Conservation (phyloP, 2,797 vertebrate genomes). For the Pantherophis alleghaniensis region DNA sequence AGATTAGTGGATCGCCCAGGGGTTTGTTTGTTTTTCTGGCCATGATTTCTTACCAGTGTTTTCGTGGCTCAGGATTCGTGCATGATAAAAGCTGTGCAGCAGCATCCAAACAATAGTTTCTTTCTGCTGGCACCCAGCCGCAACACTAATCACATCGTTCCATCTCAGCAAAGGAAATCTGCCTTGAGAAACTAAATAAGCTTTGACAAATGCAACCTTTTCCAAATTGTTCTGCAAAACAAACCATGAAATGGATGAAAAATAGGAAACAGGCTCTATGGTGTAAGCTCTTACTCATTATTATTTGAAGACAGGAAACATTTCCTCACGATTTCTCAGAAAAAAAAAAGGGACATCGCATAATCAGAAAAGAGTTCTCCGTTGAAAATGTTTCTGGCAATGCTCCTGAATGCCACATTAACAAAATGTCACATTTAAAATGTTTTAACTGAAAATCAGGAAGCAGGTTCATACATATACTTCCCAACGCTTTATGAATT, state of each 20-base stretch:
- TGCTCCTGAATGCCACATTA: background rate
- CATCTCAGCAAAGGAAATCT: conserved; percentile 82
- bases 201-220: conserved; percentile 81
- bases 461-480: background rate
- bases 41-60: conserved; percentile 79
- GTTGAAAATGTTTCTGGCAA: background rate
- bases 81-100: conserved; percentile 86
- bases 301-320: background rate
- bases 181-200: conserved; percentile 85
- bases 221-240: conserved; percentile 80
- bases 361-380: background rate
- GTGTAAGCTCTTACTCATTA: background rate
- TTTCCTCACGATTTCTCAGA: background rate
- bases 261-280: background rate
- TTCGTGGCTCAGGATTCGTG: conserved; percentile 77
- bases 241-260: conserved; percentile 33
- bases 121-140: conserved; percentile 68
- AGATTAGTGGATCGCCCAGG: background rate
- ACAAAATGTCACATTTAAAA: background rate
- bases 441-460: background rate
- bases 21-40: background rate
- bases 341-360: background rate
- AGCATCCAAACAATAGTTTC: conserved; percentile 81
- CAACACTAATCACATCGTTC: conserved; percentile 75
- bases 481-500: background rate